These are phyloP conservation scores for Serinus canaria DNA, from an alignment of 2,113 vertebrate species.

Conservation along the genomic window DNA sequence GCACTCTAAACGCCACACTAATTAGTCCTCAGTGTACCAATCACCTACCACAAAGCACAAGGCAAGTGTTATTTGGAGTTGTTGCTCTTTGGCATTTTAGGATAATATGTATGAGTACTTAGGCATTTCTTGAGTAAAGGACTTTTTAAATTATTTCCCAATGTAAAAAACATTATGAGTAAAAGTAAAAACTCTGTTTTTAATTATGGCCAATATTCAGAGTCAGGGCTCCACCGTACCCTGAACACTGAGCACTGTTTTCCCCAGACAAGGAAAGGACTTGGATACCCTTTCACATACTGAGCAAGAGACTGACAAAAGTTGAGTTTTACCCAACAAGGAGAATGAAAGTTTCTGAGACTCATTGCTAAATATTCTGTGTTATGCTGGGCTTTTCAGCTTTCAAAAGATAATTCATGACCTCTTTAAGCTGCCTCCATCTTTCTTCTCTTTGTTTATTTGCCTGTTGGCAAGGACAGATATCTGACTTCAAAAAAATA, in stretches of 20 bases:
- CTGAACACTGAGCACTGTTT: neutral
- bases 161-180: neutral
- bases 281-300: neutral
- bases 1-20: neutral
- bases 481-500: neutral
- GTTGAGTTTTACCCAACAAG: neutral
- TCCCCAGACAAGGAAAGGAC: neutral
- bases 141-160: neutral
- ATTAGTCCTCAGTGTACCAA: neutral
- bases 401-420: neutral
- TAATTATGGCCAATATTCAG: neutral
- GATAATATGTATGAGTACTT: neutral
- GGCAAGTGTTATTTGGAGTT: neutral
- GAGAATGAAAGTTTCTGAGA: neutral
- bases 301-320: neutral
- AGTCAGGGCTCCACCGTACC: neutral
- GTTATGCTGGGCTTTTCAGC: neutral
- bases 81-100: neutral
- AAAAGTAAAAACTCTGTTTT: neutral
- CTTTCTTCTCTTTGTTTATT: neutral
- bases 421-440: neutral
- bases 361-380: neutral
- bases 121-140: neutral
- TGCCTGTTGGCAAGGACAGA: neutral
- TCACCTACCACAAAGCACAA: neutral